A percentile compares a stretch with the other conserved stretches of the same genome.
Evolutionary conservation across 2,888 invertebrate species (phyloP).

Genomic region (Nineta flava): DNA sequence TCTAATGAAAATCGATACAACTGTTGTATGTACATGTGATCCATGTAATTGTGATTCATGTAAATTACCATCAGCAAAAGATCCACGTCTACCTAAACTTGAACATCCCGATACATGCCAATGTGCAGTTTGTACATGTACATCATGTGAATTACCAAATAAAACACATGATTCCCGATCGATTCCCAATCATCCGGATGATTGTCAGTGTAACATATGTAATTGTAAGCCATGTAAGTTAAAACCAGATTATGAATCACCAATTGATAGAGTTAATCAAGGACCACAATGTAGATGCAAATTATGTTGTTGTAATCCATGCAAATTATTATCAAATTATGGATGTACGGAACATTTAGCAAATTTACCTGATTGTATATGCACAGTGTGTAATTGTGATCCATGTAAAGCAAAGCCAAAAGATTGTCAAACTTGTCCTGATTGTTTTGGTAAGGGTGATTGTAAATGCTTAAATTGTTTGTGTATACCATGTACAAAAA

Average conservation of each 20-base stretch:
- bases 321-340: too few species aligned
- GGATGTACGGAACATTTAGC: too few species aligned
- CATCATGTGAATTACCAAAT: neutral
- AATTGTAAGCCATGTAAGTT: neutral
- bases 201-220: neutral
- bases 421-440: neutral
- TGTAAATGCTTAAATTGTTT: too few species aligned
- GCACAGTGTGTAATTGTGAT: too few species aligned
- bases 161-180: neutral
- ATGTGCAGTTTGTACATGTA: neutral
- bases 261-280: too few species aligned
- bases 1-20: neutral
- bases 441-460: neutral
- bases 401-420: too few species aligned
- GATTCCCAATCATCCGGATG: neutral
- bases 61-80: too few species aligned
- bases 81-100: neutral
- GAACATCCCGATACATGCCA: neutral
- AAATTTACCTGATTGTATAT: too few species aligned
- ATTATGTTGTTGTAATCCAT: too few species aligned
- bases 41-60: neutral
- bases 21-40: neutral
- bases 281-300: too few species aligned
- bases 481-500: too few species aligned
- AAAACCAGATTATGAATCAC: too few species aligned